These are phyloP conservation scores for Jaculus jaculus DNA, from an alignment of 2,113 vertebrate species.

Conservation along the genomic window DNA sequence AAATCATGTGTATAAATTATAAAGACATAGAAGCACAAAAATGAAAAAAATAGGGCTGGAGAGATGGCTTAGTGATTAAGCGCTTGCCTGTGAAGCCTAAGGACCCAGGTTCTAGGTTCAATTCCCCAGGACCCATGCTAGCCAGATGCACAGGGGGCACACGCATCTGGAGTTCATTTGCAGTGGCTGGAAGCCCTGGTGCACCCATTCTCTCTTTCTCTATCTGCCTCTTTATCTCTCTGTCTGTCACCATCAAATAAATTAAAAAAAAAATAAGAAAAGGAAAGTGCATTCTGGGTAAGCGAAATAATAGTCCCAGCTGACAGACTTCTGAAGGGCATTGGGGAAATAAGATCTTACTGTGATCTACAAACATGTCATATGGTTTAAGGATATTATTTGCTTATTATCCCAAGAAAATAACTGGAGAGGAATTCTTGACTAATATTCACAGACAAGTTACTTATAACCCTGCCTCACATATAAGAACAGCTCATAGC, in stretches of 20 bases:
- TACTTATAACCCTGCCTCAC: neutral
- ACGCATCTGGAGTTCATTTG: too few species aligned
- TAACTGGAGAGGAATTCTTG: neutral
- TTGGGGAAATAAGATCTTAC: neutral
- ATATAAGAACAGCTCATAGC: neutral
- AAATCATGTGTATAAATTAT: neutral
- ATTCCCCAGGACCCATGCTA: too few species aligned
- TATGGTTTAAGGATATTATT: neutral
- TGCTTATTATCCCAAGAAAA: neutral
- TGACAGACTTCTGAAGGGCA: neutral
- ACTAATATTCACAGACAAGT: neutral
- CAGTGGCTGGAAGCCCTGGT: too few species aligned
- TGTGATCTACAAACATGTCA: neutral
- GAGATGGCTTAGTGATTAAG: too few species aligned
- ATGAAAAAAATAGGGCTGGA: neutral
- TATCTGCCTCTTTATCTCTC: too few species aligned
- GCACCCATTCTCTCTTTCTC: too few species aligned
- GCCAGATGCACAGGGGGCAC: too few species aligned
- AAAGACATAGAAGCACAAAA: neutral
- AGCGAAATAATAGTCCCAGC: neutral
- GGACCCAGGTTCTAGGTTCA: too few species aligned
- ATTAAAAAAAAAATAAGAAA: too few species aligned
- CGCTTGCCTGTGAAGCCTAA: too few species aligned
- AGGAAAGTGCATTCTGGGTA: neutral
- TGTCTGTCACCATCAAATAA: too few species aligned